Base-by-base conservation (phyloP, 1,140 invertebrate genomes). In the Cyclargus thomasi region DNA sequence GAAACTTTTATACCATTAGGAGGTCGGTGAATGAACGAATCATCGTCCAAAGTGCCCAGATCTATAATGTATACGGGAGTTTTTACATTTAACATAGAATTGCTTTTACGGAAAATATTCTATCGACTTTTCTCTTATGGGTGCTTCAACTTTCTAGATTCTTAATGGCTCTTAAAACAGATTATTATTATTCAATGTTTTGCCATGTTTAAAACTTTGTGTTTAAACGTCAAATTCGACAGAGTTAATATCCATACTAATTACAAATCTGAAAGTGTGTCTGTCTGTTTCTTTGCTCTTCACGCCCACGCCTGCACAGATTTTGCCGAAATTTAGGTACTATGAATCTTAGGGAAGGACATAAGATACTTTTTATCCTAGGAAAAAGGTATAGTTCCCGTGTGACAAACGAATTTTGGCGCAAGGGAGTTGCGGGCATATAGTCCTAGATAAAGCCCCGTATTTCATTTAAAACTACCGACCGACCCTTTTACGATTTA, bases 11-110 rank as follows among this genome's bases (percentile, higher is more conserved):
- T 71, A 69, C 74, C 74, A 80, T 80, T 80, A 79, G 71, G 68
- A 23, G 66, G 69, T 71, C 77, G 74, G 75, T 77, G 78, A 80
- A 83, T 65, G 81, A 72, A 77, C 81, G 70, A 71, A 70, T 74
- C 69, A 69, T 71, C 70, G 70, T 70, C 74, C 69, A 71, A 77
- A 77, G 72, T 65, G 62, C 68, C 69, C 62, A 69, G 66, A 53
- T 65, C 53, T 68, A 72, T 57, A 67, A 67, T 63, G 67, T 20
- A 66, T 36, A 67, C 63, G 53, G 39, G 67, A 68, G 22, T 64
- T 70, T 68, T 64, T 63, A 29, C 36, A 29, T 69, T 67, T 29
- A 65, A 72, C 70, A 69, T 64, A 59, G 55, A 59, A 20, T 59
- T 22, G 55, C 55, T 59, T 59, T 59, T 59, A 59, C 55, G 10